Conservation (phyloP, 2,888 invertebrate genomes). For the Eurois occulta region DNA sequence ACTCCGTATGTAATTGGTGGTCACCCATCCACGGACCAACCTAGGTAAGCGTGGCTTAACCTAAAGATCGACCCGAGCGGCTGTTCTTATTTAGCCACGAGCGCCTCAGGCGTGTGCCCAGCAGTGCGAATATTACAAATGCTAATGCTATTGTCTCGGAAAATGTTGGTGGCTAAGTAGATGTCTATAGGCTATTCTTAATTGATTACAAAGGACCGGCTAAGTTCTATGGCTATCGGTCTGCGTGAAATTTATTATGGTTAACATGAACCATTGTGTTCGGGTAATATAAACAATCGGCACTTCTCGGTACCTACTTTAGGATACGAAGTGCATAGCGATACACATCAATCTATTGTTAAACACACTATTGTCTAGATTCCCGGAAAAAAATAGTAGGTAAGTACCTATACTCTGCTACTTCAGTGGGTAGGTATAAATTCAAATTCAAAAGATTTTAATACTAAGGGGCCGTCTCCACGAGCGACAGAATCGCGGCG, state of each 20-base stretch:
- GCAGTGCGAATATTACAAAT: background rate
- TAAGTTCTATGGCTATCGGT: constrained; percentile 23
- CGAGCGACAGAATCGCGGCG: no score
- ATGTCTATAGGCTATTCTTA: background rate
- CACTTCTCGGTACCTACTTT: constrained; percentile 6
- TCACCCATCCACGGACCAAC: no score
- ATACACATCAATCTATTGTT: constrained; percentile 20
- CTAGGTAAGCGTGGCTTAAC: no score
- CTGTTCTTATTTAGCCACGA: no score
- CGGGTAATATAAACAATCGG: constrained; percentile 1
- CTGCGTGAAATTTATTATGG: constrained; percentile 47
- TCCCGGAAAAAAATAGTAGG: background rate
- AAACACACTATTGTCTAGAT: constrained; percentile 5
- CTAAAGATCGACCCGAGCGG: no score
- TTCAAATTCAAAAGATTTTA: background rate
- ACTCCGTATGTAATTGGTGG: no score
- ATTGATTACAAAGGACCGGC: constrained; percentile 18
- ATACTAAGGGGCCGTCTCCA: no score
- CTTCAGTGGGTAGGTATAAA: background rate
- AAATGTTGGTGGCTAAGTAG: no score
- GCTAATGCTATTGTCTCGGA: background rate
- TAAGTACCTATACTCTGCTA: background rate
- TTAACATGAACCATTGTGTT: constrained; percentile 47
- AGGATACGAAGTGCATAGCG: constrained; percentile 2
- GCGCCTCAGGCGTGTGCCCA: background rate